Conservation (phyloP, 2,113 vertebrate genomes). For the Oenanthe oenanthe region DNA sequence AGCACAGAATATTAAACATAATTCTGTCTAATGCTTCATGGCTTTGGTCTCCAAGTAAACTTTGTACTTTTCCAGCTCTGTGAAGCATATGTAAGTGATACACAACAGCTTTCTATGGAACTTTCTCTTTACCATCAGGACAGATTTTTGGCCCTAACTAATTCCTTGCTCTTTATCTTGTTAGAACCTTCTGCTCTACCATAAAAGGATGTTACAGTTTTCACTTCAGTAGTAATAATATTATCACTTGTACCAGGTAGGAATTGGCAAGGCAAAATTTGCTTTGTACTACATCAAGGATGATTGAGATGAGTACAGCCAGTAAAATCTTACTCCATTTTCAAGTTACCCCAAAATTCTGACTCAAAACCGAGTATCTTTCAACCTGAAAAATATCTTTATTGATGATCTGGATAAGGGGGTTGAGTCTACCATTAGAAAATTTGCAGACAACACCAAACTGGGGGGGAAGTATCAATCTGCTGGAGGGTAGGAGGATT, state of each 20-base stretch:
- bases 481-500: neutral
- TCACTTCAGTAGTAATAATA: neutral
- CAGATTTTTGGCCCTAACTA: neutral
- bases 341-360: neutral
- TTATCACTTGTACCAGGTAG: neutral
- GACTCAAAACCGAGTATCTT: neutral
- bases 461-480: rapidly evolving
- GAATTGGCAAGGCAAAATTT: neutral
- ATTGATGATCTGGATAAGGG: neutral
- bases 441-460: neutral
- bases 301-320: neutral
- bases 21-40: neutral
- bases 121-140: neutral
- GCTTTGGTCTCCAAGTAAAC: neutral
- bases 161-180: neutral
- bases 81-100: neutral
- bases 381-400: neutral
- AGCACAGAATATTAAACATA: neutral
- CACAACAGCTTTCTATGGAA: neutral
- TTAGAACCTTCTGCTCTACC: neutral
- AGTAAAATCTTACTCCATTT: neutral
- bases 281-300: neutral
- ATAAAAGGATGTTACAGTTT: neutral
- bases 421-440: neutral
- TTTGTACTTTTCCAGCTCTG: neutral